These are phyloP conservation scores for Marasmarcha lunaedactyla DNA, from an alignment of 2,888 invertebrate species.

Conservation along the genomic window DNA sequence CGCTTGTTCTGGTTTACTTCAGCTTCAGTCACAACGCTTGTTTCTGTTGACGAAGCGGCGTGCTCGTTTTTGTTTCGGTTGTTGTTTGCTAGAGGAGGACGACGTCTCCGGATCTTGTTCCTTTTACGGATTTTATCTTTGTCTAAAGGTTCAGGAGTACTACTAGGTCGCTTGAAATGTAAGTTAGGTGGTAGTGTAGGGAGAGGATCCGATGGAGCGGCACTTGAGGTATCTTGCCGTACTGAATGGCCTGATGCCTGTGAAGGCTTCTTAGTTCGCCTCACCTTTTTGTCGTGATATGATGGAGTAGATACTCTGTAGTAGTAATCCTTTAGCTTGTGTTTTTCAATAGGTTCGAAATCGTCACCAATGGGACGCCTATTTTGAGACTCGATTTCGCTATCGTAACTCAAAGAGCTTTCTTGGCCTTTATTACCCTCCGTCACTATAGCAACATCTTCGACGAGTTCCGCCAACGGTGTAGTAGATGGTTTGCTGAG, in stretches of 20 bases:
- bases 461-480: slow-evolving; percentile 34
- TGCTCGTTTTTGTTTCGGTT: slow-evolving; percentile 33
- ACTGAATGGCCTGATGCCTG: slow-evolving; percentile 27
- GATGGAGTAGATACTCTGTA: slow-evolving; percentile 54
- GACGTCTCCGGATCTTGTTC: slow-evolving; percentile 56
- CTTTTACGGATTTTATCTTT: slow-evolving; percentile 52
- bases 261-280: slow-evolving; percentile 50
- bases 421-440: slow-evolving; percentile 52
- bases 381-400: slow-evolving; percentile 53
- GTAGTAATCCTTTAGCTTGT: slow-evolving; percentile 59
- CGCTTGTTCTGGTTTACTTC: slow-evolving; percentile 47
- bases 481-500: slow-evolving; percentile 36
- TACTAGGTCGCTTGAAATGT: slow-evolving; percentile 53
- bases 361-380: slow-evolving; percentile 57
- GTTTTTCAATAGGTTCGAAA: slow-evolving; percentile 54
- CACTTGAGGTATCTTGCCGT: slow-evolving; percentile 31
- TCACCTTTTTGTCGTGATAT: slow-evolving; percentile 39
- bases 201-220: slow-evolving; percentile 36
- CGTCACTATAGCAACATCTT: slow-evolving; percentile 54
- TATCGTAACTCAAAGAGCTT: slow-evolving; percentile 52
- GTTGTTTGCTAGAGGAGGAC: slow-evolving; percentile 39
- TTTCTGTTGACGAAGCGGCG: slow-evolving; percentile 30
- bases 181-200: slow-evolving; percentile 58
- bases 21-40: slow-evolving; percentile 28
- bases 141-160: slow-evolving; percentile 29